A percentile compares a stretch with the other conserved stretches of the same genome.
phyloP scores from a whole-genome alignment of 2,888 invertebrate genomes.

The Shargacucullia verbasci region DNA sequence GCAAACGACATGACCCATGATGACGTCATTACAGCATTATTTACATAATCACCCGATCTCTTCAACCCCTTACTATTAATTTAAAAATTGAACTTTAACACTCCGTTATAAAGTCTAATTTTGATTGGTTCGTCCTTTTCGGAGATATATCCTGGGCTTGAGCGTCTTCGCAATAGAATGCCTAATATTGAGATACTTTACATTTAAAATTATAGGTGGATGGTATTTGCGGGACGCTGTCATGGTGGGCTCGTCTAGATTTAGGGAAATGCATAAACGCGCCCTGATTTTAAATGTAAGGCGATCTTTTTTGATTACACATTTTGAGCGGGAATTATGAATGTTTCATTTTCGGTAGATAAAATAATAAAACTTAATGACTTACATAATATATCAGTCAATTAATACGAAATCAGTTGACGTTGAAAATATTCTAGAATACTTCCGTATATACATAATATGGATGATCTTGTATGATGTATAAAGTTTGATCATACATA shows the following conservation, averaged over 20 bases:
- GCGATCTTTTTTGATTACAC: conserved; percentile 27
- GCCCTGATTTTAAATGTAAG: conserved; percentile 15
- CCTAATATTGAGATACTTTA: conserved; percentile 70
- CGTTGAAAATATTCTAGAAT: too few species aligned
- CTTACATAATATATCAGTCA: too few species aligned
- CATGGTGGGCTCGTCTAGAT: conserved; percentile 44
- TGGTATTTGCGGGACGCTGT: conserved; percentile 53
- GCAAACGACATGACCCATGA: conserved; percentile 75
- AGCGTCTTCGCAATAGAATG: conserved; percentile 63
- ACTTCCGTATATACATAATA: too few species aligned
- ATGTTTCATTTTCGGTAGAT: neutral
- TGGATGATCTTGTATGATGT: too few species aligned
- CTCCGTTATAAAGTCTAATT: conserved; percentile 45
- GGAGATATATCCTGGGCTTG: conserved; percentile 54
- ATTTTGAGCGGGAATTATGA: conserved; percentile 1
- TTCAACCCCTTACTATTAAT: conserved; percentile 51
- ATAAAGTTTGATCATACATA: too few species aligned
- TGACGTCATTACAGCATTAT: conserved; percentile 79
- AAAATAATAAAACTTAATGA: too few species aligned
- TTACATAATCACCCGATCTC: conserved; percentile 76
- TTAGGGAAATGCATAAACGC: conserved; percentile 31
- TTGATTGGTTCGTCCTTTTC: conserved; percentile 34
- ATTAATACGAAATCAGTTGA: too few species aligned
- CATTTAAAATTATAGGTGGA: conserved; percentile 70
- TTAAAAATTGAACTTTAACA: conserved; percentile 52